These are phyloP conservation scores for Neogobius melanostomus DNA, from an alignment of 2,113 vertebrate species.

Conservation along the genomic window DNA sequence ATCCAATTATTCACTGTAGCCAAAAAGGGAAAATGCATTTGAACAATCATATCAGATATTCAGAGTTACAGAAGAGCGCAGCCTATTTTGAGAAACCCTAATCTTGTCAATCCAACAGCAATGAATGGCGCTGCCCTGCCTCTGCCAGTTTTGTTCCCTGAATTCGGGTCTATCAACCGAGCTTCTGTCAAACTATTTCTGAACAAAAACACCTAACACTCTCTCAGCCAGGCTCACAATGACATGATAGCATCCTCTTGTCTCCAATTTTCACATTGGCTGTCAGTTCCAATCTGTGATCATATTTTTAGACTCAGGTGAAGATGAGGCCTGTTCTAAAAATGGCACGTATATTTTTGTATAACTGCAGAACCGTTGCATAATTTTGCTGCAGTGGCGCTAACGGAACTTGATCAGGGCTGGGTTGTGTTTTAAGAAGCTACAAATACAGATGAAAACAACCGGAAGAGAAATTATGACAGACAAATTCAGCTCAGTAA, in stretches of 20 bases:
- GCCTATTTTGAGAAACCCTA: conserved; percentile 49
- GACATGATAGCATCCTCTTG: conserved; percentile 9
- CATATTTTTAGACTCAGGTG: conserved; percentile 59
- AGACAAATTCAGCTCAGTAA: conserved; percentile 19
- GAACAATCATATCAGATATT: conserved; percentile 41
- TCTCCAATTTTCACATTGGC: conserved; percentile 32
- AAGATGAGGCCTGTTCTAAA: conserved; percentile 54
- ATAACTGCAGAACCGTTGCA: conserved; percentile 29
- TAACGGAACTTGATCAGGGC: conserved; percentile 37
- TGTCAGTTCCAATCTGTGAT: conserved; percentile 23
- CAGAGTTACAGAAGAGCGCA: conserved; percentile 42
- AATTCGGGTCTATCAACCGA: conserved; percentile 20
- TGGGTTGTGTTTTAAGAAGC: conserved; percentile 61
- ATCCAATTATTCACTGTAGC: conserved; percentile 21
- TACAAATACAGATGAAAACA: conserved; percentile 34
- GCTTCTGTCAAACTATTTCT: conserved; percentile 50
- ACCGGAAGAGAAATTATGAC: conserved; percentile 26
- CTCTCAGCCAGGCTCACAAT: conserved; percentile 36
- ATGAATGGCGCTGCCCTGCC: conserved; percentile 31
- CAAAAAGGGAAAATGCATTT: conserved; percentile 34
- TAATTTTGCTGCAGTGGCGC: conserved; percentile 41
- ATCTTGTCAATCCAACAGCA: conserved; percentile 45
- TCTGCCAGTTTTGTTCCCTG: conserved; percentile 20
- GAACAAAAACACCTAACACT: conserved; percentile 40
- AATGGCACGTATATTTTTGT: conserved; percentile 51